Evolutionary conservation across 2,888 invertebrate genomes (phyloP).

Genomic region (Cantharis nigra): DNA sequence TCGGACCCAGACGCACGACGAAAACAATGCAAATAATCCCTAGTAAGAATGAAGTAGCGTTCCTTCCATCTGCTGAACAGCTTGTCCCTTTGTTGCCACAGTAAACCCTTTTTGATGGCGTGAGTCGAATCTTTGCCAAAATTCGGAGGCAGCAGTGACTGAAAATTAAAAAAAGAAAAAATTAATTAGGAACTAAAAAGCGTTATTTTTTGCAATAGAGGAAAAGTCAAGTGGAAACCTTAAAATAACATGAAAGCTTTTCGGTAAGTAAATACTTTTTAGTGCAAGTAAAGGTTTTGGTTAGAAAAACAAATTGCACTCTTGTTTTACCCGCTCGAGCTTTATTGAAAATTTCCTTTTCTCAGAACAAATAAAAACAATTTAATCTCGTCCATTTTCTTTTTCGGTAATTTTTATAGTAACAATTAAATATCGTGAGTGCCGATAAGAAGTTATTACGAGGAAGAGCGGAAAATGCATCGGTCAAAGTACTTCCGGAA

Average conservation of each 20-base stretch:
- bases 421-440: slow-evolving; percentile 6
- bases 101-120: slow-evolving; percentile 66
- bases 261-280: neutral
- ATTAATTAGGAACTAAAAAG: neutral
- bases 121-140: slow-evolving; percentile 57
- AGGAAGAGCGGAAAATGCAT: slow-evolving; percentile 33
- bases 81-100: slow-evolving; percentile 68
- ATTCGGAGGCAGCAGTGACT: slow-evolving; percentile 49
- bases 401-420: neutral
- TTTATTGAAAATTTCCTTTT: neutral
- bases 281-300: neutral
- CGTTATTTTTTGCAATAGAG: neutral
- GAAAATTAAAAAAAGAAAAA: slow-evolving; percentile 37
- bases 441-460: slow-evolving; percentile 18
- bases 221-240: neutral
- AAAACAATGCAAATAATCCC: slow-evolving; percentile 70
- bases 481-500: slow-evolving; percentile 38
- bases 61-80: slow-evolving; percentile 71
- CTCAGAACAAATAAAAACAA: neutral
- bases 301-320: neutral
- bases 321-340: neutral
- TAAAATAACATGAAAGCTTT: neutral
- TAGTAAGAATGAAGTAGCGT: slow-evolving; percentile 67
- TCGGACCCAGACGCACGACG: slow-evolving; percentile 63
- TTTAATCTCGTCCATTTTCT: neutral